Percentiles rank a stretch among this genome's conserved stretches.
These are phyloP conservation scores for Malacoraja senta DNA, from an alignment of 2,797 vertebrate genomes.

Conservation along the genomic window DNA sequence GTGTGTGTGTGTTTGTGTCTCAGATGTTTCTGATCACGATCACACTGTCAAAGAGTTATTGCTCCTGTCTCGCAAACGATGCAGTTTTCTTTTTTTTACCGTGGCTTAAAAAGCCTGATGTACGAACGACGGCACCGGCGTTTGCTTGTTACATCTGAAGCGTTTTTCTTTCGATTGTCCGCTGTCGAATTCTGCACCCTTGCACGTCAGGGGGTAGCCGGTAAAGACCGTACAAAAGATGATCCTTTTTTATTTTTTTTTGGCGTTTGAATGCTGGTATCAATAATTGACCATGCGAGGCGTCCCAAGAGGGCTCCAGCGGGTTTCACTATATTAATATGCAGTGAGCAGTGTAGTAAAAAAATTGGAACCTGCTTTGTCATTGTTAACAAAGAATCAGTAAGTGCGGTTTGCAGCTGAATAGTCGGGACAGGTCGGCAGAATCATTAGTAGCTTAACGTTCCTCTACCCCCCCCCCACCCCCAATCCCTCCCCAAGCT, in stretches of 20 bases:
- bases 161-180: background rate
- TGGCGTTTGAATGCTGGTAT: background rate
- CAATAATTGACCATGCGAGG: slow-evolving; percentile 3
- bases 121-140: background rate
- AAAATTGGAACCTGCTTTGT: slow-evolving; percentile 16
- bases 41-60: background rate
- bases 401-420: slow-evolving; percentile 5
- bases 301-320: background rate
- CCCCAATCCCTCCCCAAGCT: background rate
- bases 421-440: background rate
- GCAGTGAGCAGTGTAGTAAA: slow-evolving; percentile 27
- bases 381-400: slow-evolving; percentile 27
- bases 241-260: background rate
- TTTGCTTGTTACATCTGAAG: background rate
- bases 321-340: slow-evolving; percentile 20
- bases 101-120: background rate
- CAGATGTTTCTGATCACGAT: background rate
- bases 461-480: background rate
- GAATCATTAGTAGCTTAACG: background rate
- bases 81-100: background rate
- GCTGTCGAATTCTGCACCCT: background rate
- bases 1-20: background rate
- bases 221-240: background rate
- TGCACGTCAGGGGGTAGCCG: background rate
- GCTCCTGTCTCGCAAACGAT: background rate